phyloP scores from a whole-genome alignment of 2,113 vertebrate species.

The Tupaia chinensis region DNA sequence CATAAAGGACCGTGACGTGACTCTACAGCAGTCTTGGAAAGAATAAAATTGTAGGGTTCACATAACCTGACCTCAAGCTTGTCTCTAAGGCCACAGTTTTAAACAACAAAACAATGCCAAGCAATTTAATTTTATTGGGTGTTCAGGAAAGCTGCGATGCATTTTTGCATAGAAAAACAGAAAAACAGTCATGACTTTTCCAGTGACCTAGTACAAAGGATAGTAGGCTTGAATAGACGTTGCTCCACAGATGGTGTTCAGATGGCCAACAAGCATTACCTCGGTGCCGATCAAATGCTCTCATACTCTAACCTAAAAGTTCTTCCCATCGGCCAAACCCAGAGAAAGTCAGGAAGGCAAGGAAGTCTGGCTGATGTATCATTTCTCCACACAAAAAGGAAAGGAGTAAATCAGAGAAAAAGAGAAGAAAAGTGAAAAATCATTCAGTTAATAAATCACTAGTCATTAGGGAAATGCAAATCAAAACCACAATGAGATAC shows the following conservation, averaged over 20 bases:
- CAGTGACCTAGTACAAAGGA: not conserved
- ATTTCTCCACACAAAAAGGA: not conserved
- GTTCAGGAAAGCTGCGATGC: no score
- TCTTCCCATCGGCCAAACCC: not conserved
- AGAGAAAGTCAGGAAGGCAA: slow-evolving; percentile 7
- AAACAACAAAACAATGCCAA: not conserved
- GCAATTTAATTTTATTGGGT: not conserved
- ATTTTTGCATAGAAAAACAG: no score
- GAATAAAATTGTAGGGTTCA: not conserved
- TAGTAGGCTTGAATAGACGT: slow-evolving; percentile 1
- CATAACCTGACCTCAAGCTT: not conserved
- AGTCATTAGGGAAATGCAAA: not conserved
- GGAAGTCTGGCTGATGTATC: not conserved
- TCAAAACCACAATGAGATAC: not conserved
- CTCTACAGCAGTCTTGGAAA: slow-evolving; percentile 27
- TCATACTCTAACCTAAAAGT: not conserved
- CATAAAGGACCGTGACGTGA: not conserved
- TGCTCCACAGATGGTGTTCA: not conserved
- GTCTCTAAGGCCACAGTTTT: not conserved
- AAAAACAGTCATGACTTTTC: no score
- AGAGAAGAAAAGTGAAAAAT: no score
- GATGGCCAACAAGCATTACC: not conserved
- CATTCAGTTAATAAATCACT: not conserved
- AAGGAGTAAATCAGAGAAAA: no score
- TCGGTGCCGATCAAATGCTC: not conserved